A percentile compares a stretch with the other conserved stretches of the same genome.
These are phyloP conservation scores for Cantharis lateralis DNA, from an alignment of 2,888 invertebrate species.

Conservation along the genomic window DNA sequence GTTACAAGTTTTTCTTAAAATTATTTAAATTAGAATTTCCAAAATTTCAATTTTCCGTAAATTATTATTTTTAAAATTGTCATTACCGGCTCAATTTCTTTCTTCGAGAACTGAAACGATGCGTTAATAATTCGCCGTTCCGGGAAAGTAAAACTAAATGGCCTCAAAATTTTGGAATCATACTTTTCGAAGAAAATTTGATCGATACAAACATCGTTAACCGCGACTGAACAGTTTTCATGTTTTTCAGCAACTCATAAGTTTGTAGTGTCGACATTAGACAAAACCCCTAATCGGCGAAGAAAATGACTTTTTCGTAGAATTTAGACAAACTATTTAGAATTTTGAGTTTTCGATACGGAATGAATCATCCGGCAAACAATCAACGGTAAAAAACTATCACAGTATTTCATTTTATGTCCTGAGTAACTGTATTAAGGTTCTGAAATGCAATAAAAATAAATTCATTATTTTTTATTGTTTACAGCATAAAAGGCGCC, in stretches of 20 bases:
- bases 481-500: background rate
- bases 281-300: background rate
- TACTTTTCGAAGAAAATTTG: background rate
- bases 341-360: background rate
- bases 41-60: background rate
- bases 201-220: background rate
- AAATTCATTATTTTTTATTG: background rate
- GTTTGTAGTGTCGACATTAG: background rate
- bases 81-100: background rate
- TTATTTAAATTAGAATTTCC: background rate
- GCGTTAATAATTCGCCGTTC: background rate
- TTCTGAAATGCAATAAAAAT: background rate
- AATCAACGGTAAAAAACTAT: background rate
- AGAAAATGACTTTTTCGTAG: background rate
- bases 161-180: background rate
- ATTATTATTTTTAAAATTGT: background rate
- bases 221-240: background rate
- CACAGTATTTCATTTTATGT: background rate
- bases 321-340: background rate
- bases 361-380: background rate
- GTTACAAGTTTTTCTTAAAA: background rate
- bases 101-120: background rate
- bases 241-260: background rate
- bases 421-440: background rate
- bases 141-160: background rate